Base-by-base conservation (phyloP, 2,888 invertebrate species). In the Danaus chrysippus region DNA sequence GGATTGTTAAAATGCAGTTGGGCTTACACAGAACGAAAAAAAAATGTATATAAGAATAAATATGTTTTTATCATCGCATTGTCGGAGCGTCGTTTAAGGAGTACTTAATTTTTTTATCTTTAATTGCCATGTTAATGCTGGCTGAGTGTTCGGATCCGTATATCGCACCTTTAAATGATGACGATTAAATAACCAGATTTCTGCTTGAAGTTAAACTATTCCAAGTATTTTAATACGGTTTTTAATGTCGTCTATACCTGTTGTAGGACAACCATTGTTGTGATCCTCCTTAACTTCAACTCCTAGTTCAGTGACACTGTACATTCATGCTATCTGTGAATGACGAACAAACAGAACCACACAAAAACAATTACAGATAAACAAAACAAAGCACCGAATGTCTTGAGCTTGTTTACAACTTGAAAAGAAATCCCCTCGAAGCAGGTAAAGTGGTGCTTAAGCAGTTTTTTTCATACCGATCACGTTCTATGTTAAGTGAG, bases 401-500 rank as follows among this genome's bases (percentile, higher is more conserved):
- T 75, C 74, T 76, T 75, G 66, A 78, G 84, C 86, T 75, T 87
- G 89, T 87, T 89, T 84, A 87, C 88, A 87, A 86, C 82, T 79
- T 79, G 76, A 79, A 80, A 80, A 77, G 76, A 79, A 79, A 80
- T 75, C 75, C 81, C 83, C 78, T 72, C 70, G 55, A 69, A 71
- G 71, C 72, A 73, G 74, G 73, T 73, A 73, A 68, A 70, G 70
- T 70, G 68, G 72, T 72, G 67, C 73, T 76, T 75, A 75, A 73
- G 70, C 68, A 68, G 73, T 71, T 87, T 89, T 87, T 88, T 81
- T 86, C 84, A 90, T 87, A 85, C 90, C 80, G 91, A 91, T 91
- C 91, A 91, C 91, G 91, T 91, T 80, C 86, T 79, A 81, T 79
- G 81, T 78, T 89, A 89, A 91, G 89, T 89, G 88, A 89, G 87